Base-by-base conservation (phyloP, 2,113 vertebrate species). In the Proteles cristata region DNA sequence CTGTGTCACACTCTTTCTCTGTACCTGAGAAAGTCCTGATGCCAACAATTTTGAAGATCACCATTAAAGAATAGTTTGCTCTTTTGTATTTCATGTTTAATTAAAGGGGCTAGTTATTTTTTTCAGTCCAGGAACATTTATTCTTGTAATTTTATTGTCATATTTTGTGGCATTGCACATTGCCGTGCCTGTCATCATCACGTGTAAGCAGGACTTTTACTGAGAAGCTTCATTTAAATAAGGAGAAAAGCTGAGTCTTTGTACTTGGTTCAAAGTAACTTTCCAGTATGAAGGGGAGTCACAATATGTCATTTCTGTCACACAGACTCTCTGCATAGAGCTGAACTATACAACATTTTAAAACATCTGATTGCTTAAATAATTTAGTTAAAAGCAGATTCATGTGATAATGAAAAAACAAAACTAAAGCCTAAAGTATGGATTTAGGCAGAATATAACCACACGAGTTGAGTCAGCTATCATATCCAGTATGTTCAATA, bases 1-100 rank as follows among this genome's bases (percentile, higher is more conserved):
- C 45, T 26, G 35, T 71, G 66, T 97, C 83, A 90, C 66, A 97
- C 10, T 15, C 93, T 97, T 92, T 45, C n/a, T 95, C 43, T 89
- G 25, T 77, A 92, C 94, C 87, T 84, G 50, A 98, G 55, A 79
- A 93, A 95, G 66, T 50, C 97, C 92, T 80, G 71, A 97, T 93
- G 90, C 84, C 93, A 98, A 98, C 33, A 82, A 45, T 85, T 98
- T 96, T 97, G 97, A 98, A 96, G 96, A 94, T 89, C 53, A 92
- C 92, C 82, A 92, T 93, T 94, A 97, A 98, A 98, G 87, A 61
- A 79, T 94, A 95, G 76, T 98, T 98, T 96, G 73, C 77, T 94
- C 95, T 97, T 97, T 97, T 95, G 73, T 58, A 95, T 61, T 79
- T 88, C 74, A 91, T 95, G 65, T 97, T 94, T 92, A n/a, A 96